These are phyloP conservation scores for Meda fulgida DNA, from an alignment of 2,797 vertebrate genomes.

Conservation along the genomic window DNA sequence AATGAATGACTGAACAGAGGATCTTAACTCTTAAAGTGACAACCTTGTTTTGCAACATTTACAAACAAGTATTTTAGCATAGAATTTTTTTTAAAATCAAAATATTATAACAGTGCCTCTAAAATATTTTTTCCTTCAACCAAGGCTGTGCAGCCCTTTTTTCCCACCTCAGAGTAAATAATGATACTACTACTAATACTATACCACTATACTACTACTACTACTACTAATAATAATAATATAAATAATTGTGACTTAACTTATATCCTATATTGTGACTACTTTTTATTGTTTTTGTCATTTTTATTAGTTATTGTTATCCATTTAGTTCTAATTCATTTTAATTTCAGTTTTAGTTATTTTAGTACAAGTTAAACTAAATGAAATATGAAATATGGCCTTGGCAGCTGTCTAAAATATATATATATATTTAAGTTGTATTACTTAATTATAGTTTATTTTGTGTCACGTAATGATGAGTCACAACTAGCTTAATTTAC, in stretches of 20 bases:
- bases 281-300: background rate
- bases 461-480: background rate
- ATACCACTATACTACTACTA: background rate
- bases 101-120: background rate
- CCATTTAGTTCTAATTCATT: background rate
- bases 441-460: background rate
- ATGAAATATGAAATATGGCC: background rate
- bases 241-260: background rate
- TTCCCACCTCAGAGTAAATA: background rate
- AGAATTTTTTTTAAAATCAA: background rate
- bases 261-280: background rate
- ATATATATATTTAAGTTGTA: background rate
- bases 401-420: no score
- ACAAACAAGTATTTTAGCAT: background rate
- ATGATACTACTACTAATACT: background rate
- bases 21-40: background rate
- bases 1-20: constrained; percentile 10
- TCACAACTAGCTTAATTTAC: background rate
- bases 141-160: background rate
- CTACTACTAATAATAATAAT: background rate
- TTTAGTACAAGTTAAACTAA: background rate
- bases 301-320: background rate
- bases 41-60: constrained; percentile 19
- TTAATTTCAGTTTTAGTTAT: background rate
- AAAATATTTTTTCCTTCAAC: background rate